Evolutionary conservation across 2,797 vertebrate species (phyloP).

Genomic region (Neomorphus geoffroyi): DNA sequence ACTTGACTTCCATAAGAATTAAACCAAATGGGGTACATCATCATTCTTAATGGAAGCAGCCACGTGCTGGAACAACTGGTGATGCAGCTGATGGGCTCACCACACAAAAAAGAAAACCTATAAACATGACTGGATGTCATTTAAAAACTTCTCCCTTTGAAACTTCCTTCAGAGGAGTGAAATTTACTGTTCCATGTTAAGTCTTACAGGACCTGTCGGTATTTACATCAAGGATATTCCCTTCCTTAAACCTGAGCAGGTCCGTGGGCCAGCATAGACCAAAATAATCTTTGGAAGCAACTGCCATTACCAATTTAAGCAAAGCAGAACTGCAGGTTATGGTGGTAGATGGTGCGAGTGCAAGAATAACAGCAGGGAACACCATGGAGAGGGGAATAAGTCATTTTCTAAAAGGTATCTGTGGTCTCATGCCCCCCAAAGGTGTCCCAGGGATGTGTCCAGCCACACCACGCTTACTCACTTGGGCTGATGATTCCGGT

Average conservation of each 20-base stretch:
- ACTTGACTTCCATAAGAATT: conserved; percentile 41
- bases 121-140: not conserved
- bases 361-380: not conserved
- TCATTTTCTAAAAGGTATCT: not conserved
- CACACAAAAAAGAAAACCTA: not conserved
- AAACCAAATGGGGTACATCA: conserved; percentile 28
- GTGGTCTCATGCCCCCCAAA: rapidly evolving
- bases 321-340: not conserved
- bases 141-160: not conserved
- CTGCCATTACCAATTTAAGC: not conserved
- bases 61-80: not conserved
- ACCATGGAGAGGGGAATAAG: rapidly evolving
- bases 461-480: not conserved
- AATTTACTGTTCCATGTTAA: not conserved
- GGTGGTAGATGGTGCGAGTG: not conserved
- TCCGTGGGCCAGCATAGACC: not conserved
- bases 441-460: rapidly evolving
- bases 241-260: not conserved
- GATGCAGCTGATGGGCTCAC: not conserved
- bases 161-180: not conserved
- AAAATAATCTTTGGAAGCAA: not conserved
- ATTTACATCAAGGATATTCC: not conserved
- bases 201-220: not conserved
- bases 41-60: conserved; percentile 29
- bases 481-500: conserved; percentile 79